Evolutionary conservation across 2,888 invertebrate species (phyloP).

Genomic region (Lasioglossum vierecki): DNA sequence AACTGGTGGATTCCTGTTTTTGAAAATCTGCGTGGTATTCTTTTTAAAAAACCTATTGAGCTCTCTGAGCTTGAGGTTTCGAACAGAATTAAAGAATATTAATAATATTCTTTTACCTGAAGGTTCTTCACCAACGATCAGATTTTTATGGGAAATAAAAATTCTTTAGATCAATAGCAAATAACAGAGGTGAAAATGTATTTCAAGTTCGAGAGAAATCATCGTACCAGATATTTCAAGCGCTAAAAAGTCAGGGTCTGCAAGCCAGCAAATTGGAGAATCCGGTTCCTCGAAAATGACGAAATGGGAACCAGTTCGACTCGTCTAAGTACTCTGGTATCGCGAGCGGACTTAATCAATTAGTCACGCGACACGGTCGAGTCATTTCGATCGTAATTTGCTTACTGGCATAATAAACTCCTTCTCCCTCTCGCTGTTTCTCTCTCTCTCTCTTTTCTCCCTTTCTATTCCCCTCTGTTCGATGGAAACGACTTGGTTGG

Average conservation of each 20-base stretch:
- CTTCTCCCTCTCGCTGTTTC: slow-evolving; percentile 14
- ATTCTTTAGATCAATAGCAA: no score
- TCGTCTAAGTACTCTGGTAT: slow-evolving; percentile 35
- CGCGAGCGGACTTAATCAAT: slow-evolving; percentile 65
- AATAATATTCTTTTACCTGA: no score
- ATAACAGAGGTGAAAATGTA: no score
- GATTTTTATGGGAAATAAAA: no score
- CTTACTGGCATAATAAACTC: slow-evolving; percentile 76
- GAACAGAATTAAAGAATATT: no score
- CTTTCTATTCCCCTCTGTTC: neutral
- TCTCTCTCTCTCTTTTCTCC: neutral
- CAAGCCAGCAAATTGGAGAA: neutral
- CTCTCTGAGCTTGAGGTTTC: no score
- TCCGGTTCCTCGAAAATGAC: neutral
- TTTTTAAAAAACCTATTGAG: no score
- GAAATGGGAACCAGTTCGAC: slow-evolving; percentile 56
- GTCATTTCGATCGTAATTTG: slow-evolving; percentile 77
- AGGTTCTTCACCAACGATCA: no score
- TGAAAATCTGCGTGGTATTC: no score
- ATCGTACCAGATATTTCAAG: neutral
- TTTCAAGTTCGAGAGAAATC: neutral
- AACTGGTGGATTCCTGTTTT: no score
- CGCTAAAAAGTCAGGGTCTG: neutral
- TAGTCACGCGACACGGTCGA: slow-evolving; percentile 71
- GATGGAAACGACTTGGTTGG: slow-evolving; percentile 21